A percentile compares a stretch with the other conserved stretches of the same genome.
phyloP scores from a whole-genome alignment of 2,888 invertebrate species.

The Sturmia bella region DNA sequence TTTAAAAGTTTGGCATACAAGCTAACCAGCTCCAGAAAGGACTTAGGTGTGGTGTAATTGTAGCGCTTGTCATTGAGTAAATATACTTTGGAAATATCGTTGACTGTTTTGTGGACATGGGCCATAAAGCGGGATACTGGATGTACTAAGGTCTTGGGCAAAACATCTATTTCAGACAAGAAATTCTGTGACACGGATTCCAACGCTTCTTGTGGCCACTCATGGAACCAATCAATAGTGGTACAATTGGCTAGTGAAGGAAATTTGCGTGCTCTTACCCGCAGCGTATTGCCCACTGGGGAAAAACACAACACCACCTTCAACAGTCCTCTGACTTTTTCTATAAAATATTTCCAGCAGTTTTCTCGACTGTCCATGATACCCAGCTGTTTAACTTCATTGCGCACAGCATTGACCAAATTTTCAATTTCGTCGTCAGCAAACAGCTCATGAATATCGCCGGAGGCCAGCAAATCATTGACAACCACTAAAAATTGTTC shows the following conservation, averaged over 20 bases:
- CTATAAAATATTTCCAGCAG: constrained; percentile 97
- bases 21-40: constrained; percentile 95
- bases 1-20: constrained; percentile 88
- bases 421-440: constrained; percentile 95
- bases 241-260: constrained; percentile 96
- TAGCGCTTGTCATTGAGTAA: constrained; percentile 92
- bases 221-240: constrained; percentile 97
- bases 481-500: constrained; percentile 95
- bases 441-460: constrained; percentile 95
- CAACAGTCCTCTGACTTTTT: constrained; percentile 90
- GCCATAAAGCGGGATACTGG: constrained; percentile 94
- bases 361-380: constrained; percentile 93
- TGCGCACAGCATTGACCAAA: constrained; percentile 88
- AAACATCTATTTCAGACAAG: constrained; percentile 87
- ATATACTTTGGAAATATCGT: constrained; percentile 91
- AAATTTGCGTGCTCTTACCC: constrained; percentile 94
- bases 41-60: constrained; percentile 98
- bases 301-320: constrained; percentile 94
- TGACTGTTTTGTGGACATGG: constrained; percentile 93
- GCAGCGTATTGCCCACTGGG: constrained; percentile 94
- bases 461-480: constrained; percentile 96
- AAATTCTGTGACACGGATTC: constrained; percentile 93
- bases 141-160: constrained; percentile 82
- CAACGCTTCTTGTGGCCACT: constrained; percentile 96
- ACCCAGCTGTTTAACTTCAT: constrained; percentile 91